Conservation (phyloP, 2,888 invertebrate genomes). For the Prenolepis imparis region DNA sequence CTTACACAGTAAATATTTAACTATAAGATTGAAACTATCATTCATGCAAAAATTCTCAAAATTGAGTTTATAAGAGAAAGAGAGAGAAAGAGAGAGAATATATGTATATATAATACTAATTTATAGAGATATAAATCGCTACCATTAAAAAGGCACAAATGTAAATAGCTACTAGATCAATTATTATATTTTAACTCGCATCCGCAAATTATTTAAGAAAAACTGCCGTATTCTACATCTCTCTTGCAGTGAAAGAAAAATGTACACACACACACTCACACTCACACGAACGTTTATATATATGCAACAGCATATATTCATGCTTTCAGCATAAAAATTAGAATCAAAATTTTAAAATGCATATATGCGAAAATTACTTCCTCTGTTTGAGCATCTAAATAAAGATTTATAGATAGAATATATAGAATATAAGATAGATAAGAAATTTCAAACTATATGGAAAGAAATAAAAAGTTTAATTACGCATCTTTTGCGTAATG, state of each 20-base stretch:
- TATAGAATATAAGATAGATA: background rate
- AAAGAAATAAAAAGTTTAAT: constrained; percentile 22
- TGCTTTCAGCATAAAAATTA: constrained; percentile 16
- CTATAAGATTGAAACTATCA: constrained; percentile 36
- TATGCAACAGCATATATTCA: constrained; percentile 12
- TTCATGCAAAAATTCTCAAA: constrained; percentile 40
- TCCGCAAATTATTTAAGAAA: constrained; percentile 39
- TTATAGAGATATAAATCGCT: constrained; percentile 18
- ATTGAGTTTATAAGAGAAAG: constrained; percentile 19
- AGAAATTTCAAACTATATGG: constrained; percentile 10
- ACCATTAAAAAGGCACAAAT: constrained; percentile 68
- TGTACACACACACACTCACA: no score
- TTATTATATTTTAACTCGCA: constrained; percentile 28
- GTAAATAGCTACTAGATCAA: constrained; percentile 61
- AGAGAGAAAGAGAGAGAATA: background rate
- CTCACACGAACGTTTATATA: background rate
- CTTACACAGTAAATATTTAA: background rate
- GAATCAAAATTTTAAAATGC: background rate
- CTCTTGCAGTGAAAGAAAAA: background rate
- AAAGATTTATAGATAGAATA: background rate
- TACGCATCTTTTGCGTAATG: constrained; percentile 17
- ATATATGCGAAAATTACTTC: background rate
- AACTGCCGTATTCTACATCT: constrained; percentile 42
- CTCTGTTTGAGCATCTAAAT: constrained; percentile 8
- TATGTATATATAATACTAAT: background rate